Evolutionary conservation across 2,113 vertebrate genomes (phyloP).

Genomic region (Clarias magur): DNA sequence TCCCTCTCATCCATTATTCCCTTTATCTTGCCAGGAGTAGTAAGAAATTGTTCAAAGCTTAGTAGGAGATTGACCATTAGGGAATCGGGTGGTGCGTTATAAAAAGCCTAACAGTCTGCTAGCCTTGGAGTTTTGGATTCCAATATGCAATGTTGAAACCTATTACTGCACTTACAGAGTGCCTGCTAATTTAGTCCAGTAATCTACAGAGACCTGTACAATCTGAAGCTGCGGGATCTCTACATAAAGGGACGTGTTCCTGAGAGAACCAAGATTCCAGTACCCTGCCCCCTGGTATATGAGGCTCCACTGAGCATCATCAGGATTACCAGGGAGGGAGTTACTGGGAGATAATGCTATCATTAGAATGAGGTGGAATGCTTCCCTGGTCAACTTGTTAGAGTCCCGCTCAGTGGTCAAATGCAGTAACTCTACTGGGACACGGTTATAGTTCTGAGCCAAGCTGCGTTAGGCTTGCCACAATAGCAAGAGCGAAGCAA

Average conservation of each 20-base stretch:
- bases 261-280: background rate
- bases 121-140: background rate
- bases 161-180: background rate
- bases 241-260: background rate
- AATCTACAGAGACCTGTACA: background rate
- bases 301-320: background rate
- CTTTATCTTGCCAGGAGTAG: background rate
- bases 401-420: background rate
- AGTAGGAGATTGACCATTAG: background rate
- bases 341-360: background rate
- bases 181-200: background rate
- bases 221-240: background rate
- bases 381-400: conserved; percentile 7
- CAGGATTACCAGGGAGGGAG: conserved; percentile 7
- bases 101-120: background rate
- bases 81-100: background rate
- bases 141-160: background rate
- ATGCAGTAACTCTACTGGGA: background rate
- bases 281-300: background rate
- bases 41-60: background rate
- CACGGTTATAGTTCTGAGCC: background rate
- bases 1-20: background rate
- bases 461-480: too few species aligned
- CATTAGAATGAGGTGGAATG: conserved; percentile 9
- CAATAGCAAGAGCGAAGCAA: background rate